Evolutionary conservation across 1,140 invertebrate genomes (phyloP).

Genomic region (Neelides sp.): DNA sequence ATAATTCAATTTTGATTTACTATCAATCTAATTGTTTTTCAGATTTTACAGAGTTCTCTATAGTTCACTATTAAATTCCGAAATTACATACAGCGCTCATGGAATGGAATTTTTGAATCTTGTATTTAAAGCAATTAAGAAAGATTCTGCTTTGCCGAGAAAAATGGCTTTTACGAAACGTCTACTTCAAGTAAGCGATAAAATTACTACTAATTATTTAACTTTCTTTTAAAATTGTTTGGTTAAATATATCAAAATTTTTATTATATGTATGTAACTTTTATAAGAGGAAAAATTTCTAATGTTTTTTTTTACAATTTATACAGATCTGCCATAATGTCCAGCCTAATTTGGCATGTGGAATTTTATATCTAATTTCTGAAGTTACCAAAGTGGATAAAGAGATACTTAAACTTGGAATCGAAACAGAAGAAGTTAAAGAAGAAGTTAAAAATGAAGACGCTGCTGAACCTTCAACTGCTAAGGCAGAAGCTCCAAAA

Average conservation of each 20-base stretch:
- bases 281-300: constrained; percentile 22
- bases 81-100: constrained; percentile 57
- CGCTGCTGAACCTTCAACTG: constrained; percentile 31
- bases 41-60: constrained; percentile 85
- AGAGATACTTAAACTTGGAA: constrained; percentile 24
- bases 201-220: background rate
- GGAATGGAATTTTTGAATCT: constrained; percentile 76
- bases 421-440: constrained; percentile 24
- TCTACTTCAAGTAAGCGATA: constrained; percentile 58
- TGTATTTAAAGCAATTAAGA: constrained; percentile 67
- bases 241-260: constrained; percentile 2
- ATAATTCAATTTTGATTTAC: background rate
- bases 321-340: constrained; percentile 41
- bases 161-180: constrained; percentile 79
- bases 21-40: constrained; percentile 24
- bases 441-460: constrained; percentile 33
- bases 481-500: constrained; percentile 33
- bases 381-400: constrained; percentile 44
- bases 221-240: background rate
- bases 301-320: too few relatives aligned
- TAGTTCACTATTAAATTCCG: constrained; percentile 64
- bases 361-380: constrained; percentile 63
- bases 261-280: too few relatives aligned
- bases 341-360: constrained; percentile 53
- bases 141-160: constrained; percentile 56